Evolutionary conservation across 2,797 vertebrate species (phyloP).

Genomic region (Tarsius wallacei): DNA sequence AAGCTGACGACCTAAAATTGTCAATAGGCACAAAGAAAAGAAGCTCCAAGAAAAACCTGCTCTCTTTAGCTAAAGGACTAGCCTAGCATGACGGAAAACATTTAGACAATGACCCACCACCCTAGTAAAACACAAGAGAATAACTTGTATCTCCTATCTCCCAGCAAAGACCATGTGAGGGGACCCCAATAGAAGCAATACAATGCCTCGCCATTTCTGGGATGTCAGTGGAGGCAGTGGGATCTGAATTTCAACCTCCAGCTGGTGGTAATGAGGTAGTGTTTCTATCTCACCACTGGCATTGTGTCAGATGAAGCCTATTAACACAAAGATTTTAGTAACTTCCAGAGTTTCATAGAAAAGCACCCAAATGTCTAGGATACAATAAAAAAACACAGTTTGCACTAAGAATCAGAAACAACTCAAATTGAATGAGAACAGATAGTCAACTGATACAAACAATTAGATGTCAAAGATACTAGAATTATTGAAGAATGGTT

Average conservation of each 20-base stretch:
- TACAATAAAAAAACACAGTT: neutral
- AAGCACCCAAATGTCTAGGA: neutral
- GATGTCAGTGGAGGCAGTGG: neutral
- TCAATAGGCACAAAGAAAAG: neutral
- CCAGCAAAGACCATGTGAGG: neutral
- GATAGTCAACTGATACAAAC: neutral
- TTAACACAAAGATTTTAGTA: neutral
- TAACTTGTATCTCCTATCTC: fast-evolving
- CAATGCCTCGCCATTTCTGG: neutral
- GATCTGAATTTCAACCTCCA: neutral
- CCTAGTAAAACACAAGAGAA: neutral
- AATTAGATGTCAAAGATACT: neutral
- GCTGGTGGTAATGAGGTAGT: neutral
- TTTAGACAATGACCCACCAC: neutral
- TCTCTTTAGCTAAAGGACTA: neutral
- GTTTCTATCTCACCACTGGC: neutral
- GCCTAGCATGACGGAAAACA: neutral
- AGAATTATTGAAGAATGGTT: neutral
- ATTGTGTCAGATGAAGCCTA: neutral
- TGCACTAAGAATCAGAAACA: neutral
- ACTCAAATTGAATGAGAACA: neutral
- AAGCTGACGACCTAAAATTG: neutral
- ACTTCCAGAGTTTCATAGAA: neutral
- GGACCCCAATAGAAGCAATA: fast-evolving
- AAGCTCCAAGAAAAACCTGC: neutral